Percentiles rank a stretch among this genome's conserved stretches.
phyloP scores from a whole-genome alignment of 2,113 vertebrate genomes.

The Fulmarus glacialis region DNA sequence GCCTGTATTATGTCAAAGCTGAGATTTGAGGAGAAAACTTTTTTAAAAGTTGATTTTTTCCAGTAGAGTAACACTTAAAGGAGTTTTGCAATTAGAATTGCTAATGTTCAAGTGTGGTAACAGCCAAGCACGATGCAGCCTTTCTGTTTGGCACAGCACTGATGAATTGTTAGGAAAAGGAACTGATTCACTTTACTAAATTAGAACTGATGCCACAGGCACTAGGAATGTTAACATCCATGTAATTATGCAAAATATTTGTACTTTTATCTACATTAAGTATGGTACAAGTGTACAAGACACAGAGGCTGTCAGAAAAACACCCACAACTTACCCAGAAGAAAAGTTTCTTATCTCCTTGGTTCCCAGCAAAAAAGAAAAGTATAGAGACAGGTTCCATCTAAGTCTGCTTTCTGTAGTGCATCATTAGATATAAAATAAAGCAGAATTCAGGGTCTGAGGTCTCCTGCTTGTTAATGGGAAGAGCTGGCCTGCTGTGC shows the following conservation, averaged over 20 bases:
- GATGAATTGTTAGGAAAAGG: conserved; percentile 44
- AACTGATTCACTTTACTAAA: conserved; percentile 56
- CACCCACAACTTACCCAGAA: not conserved
- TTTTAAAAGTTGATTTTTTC: not conserved
- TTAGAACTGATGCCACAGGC: conserved; percentile 39
- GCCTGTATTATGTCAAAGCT: not conserved
- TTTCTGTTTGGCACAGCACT: conserved; percentile 15
- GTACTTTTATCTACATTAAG: conserved; percentile 63
- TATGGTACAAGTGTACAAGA: conserved; percentile 27
- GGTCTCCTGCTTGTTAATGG: not conserved
- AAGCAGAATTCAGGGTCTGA: not conserved
- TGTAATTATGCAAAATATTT: conserved; percentile 67
- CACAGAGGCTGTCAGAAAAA: conserved; percentile 44
- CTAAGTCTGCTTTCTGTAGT: not conserved
- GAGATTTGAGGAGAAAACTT: not conserved
- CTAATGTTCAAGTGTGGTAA: conserved; percentile 22
- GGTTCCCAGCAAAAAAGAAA: not conserved
- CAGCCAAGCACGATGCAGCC: not conserved
- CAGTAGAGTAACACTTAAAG: conserved; percentile 12
- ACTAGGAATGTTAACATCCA: conserved; percentile 39
- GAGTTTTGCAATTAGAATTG: conserved; percentile 44
- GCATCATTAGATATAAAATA: not conserved
- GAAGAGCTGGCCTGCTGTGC: not conserved
- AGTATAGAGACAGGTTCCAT: not conserved
- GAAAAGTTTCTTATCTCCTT: conserved; percentile 1